phyloP scores from a whole-genome alignment of 2,888 invertebrate species.

The Buathra laborator region DNA sequence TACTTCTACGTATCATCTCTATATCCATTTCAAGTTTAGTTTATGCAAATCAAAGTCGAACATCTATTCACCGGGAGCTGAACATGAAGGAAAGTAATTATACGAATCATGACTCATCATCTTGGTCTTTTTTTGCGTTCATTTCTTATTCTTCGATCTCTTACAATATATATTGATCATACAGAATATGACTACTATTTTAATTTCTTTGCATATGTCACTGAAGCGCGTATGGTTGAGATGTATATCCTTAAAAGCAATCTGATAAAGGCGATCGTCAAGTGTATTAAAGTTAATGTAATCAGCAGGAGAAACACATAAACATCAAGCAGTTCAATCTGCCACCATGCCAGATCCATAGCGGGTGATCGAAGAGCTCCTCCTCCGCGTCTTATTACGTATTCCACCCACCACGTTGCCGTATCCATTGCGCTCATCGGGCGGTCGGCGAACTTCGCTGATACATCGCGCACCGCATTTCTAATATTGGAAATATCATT shows the following conservation, averaged over 20 bases:
- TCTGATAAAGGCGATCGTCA: slow-evolving; percentile 9
- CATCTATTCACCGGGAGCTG: no score
- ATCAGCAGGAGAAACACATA: slow-evolving; percentile 47
- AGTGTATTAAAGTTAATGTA: background rate
- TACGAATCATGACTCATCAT: background rate
- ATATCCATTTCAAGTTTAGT: no score
- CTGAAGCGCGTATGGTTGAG: background rate
- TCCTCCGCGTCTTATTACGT: slow-evolving; percentile 77
- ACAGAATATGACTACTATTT: background rate
- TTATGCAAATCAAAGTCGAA: no score
- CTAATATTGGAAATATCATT: slow-evolving; percentile 44
- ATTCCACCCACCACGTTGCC: slow-evolving; percentile 79
- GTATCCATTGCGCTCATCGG: slow-evolving; percentile 75
- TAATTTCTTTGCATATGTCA: slow-evolving; percentile 1
- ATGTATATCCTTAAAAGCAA: background rate
- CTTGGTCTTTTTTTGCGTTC: background rate
- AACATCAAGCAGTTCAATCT: slow-evolving; percentile 76
- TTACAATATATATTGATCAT: background rate
- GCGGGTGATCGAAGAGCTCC: slow-evolving; percentile 74
- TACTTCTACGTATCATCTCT: no score
- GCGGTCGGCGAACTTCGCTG: slow-evolving; percentile 76
- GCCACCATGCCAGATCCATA: slow-evolving; percentile 75
- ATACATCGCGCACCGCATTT: slow-evolving; percentile 54
- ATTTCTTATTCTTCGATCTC: background rate
- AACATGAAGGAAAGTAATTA: no score